These are phyloP conservation scores for Dendrolimus pini DNA, from an alignment of 2,888 invertebrate species.

Conservation along the genomic window DNA sequence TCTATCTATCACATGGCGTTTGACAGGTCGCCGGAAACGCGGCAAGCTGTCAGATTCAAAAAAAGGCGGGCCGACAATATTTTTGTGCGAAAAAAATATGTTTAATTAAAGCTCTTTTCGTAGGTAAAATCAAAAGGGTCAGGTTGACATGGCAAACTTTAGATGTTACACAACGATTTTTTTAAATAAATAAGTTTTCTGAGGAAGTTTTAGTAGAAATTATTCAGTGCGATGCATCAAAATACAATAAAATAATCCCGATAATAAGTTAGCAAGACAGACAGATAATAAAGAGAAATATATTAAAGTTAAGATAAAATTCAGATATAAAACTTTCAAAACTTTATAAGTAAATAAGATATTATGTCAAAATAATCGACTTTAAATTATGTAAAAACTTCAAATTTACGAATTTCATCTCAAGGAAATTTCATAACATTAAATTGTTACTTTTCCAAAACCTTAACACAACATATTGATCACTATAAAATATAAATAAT, in stretches of 20 bases:
- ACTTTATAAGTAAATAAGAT: too few species aligned
- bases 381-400: too few species aligned
- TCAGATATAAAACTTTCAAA: too few species aligned
- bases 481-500: not conserved
- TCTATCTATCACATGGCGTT: conserved; percentile 76
- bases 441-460: too few species aligned
- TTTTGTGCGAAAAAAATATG: conserved; percentile 19
- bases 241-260: not conserved
- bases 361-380: too few species aligned
- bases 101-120: conserved; percentile 9
- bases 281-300: too few species aligned
- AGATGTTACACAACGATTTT: conserved; percentile 24
- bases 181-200: not conserved
- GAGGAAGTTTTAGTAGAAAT: not conserved
- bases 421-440: too few species aligned
- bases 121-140: conserved; percentile 14
- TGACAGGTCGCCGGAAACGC: conserved; percentile 73
- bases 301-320: too few species aligned
- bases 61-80: conserved; percentile 58
- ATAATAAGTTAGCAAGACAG: too few species aligned
- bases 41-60: conserved; percentile 64
- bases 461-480: too few species aligned
- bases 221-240: not conserved
- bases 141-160: conserved; percentile 19
- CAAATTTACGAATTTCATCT: too few species aligned